Evolutionary conservation across 2,888 invertebrate genomes (phyloP).

Genomic region (Caenorhabditis japonica): DNA sequence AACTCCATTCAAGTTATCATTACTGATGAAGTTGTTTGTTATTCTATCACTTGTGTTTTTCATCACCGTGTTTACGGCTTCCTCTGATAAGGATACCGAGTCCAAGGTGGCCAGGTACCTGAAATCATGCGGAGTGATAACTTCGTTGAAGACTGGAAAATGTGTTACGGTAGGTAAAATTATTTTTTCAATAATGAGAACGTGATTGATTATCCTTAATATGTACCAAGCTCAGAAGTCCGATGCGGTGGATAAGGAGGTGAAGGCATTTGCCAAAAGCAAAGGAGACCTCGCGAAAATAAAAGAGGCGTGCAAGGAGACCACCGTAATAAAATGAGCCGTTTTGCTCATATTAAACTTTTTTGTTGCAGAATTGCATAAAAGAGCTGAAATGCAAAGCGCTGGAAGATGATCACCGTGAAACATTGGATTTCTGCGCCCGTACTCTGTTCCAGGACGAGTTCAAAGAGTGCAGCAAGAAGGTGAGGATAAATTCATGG

Average conservation of each 20-base stretch:
- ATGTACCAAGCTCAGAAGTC: conserved; percentile 13
- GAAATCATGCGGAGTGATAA: conserved; percentile 41
- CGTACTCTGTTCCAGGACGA: conserved; percentile 33
- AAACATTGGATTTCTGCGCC: conserved; percentile 39
- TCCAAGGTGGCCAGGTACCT: conserved; percentile 35
- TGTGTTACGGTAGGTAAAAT: conserved; percentile 23
- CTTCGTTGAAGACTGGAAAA: conserved; percentile 22
- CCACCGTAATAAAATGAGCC: conserved; percentile 16
- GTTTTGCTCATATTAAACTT: too few species aligned
- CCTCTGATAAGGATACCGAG: conserved; percentile 38
- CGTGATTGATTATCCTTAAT: not conserved
- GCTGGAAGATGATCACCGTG: conserved; percentile 34
- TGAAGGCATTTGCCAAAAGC: conserved; percentile 33
- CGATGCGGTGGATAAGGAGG: conserved; percentile 32
- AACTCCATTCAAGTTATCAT: too few species aligned
- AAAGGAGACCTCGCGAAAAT: conserved; percentile 34
- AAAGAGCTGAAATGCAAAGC: conserved; percentile 45
- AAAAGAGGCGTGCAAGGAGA: conserved; percentile 33
- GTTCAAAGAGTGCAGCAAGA: conserved; percentile 46
- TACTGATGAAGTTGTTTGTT: not conserved
- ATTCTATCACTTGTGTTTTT: conserved; percentile 22
- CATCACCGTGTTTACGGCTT: conserved; percentile 16
- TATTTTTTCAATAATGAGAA: too few species aligned
- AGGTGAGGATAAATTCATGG: not conserved
- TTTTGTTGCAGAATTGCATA: conserved; percentile 22